Conservation (phyloP, 2,113 vertebrate species). For the Pachypanchax playfairii region DNA sequence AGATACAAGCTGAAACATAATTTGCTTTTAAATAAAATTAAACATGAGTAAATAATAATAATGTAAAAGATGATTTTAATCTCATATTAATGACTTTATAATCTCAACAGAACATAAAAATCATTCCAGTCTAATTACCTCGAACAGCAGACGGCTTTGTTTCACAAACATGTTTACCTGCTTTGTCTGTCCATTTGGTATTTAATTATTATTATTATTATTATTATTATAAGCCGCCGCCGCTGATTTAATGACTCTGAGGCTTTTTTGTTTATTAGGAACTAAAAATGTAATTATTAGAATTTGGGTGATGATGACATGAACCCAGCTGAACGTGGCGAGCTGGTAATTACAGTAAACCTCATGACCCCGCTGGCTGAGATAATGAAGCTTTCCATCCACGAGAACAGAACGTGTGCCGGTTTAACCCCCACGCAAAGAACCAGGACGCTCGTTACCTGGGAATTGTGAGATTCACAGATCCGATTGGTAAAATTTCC, state of each 20-base stretch:
- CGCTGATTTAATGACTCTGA: not conserved
- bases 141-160: not conserved
- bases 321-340: not conserved
- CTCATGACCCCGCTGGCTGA: not conserved
- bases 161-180: not conserved
- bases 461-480: slow-evolving; percentile 91
- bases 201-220: no score
- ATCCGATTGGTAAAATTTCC: slow-evolving; percentile 97
- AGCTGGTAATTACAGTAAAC: not conserved
- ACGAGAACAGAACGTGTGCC: not conserved
- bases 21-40: no score
- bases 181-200: not conserved
- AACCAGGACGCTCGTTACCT: slow-evolving; percentile 80
- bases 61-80: no score
- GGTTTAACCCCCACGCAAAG: not conserved
- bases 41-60: no score
- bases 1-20: no score
- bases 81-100: no score
- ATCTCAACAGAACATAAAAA: not conserved
- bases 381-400: not conserved
- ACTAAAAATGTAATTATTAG: slow-evolving; percentile 4
- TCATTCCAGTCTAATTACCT: not conserved
- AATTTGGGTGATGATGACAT: not conserved
- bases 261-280: not conserved
- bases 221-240: not conserved